Percentiles rank a stretch among this genome's conserved stretches.
Conservation (phyloP, 1,140 invertebrate genomes). For the Thaumetopoea pityocampa region DNA sequence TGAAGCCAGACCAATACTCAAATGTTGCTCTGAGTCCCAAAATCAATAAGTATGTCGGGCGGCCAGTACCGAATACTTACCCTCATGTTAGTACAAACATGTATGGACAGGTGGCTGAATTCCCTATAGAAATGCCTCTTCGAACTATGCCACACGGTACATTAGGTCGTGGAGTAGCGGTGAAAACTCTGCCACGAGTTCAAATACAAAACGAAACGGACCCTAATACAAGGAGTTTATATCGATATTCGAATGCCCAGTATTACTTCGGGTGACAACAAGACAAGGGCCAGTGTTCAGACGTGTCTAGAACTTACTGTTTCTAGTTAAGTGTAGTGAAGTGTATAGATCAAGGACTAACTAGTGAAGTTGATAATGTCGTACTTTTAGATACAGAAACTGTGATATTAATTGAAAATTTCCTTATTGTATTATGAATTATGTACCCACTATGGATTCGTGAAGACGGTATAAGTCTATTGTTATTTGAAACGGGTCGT, state of each 20-base stretch:
- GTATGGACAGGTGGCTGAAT: slow-evolving; percentile 72
- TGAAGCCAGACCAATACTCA: slow-evolving; percentile 66
- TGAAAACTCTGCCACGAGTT: slow-evolving; percentile 61
- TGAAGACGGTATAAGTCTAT: slow-evolving; percentile 20
- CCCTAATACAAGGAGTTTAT: slow-evolving; percentile 70
- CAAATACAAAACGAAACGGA: slow-evolving; percentile 67
- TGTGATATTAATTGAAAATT: slow-evolving; percentile 73
- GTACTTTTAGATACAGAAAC: slow-evolving; percentile 72
- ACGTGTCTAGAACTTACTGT: slow-evolving; percentile 74
- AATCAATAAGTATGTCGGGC: slow-evolving; percentile 66
- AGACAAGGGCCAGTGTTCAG: slow-evolving; percentile 61
- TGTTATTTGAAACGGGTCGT: slow-evolving; percentile 14
- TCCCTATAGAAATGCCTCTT: slow-evolving; percentile 68
- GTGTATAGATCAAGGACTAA: slow-evolving; percentile 36
- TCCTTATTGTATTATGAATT: slow-evolving; percentile 53
- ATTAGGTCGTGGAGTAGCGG: slow-evolving; percentile 61
- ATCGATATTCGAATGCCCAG: slow-evolving; percentile 74
- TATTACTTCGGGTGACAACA: slow-evolving; percentile 76
- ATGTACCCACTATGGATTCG: slow-evolving; percentile 41
- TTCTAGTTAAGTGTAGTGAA: slow-evolving; percentile 70
- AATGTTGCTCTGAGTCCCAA: slow-evolving; percentile 66
- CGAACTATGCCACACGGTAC: slow-evolving; percentile 70
- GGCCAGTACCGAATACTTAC: slow-evolving; percentile 68
- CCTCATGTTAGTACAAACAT: slow-evolving; percentile 71
- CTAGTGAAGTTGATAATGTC: slow-evolving; percentile 56